Evolutionary conservation across 53 echinoderm and acorn worm genomes (phyloP).

Genomic region (Echinometra lucunter): DNA sequence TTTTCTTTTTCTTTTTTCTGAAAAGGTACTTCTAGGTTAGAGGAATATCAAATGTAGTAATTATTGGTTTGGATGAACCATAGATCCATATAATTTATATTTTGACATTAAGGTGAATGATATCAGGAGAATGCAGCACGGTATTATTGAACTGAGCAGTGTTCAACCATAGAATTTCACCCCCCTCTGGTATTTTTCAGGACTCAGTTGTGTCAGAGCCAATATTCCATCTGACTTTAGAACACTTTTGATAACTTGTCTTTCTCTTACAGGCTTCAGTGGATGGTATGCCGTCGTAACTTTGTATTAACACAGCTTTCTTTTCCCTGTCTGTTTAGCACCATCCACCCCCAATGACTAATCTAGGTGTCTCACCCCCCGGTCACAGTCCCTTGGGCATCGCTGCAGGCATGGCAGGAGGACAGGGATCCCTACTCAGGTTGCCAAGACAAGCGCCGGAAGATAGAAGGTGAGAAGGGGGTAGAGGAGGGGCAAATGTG

Average conservation of each 20-base stretch:
- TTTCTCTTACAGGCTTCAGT: background rate
- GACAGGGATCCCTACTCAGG: conserved; percentile 48
- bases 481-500: background rate
- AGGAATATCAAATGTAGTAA: background rate
- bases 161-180: background rate
- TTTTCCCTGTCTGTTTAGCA: conserved; percentile 86
- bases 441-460: conserved; percentile 45
- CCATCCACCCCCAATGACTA: conserved; percentile 92
- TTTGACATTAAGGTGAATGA: background rate
- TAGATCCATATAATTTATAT: background rate
- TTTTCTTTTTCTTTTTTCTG: background rate
- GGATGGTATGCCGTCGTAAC: background rate
- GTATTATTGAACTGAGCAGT: background rate
- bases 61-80: background rate
- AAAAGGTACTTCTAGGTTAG: background rate
- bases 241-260: background rate
- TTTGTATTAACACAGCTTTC: conserved; percentile 71
- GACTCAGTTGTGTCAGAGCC: background rate
- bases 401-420: conserved; percentile 35
- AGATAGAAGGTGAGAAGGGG: conserved; percentile 68
- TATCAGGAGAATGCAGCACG: background rate
- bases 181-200: background rate
- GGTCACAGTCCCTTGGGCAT: conserved; percentile 56
- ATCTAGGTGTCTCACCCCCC: conserved; percentile 82
- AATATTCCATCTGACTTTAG: background rate